Conservation (phyloP, 2,113 vertebrate species). For the Daubentonia madagascariensis region DNA sequence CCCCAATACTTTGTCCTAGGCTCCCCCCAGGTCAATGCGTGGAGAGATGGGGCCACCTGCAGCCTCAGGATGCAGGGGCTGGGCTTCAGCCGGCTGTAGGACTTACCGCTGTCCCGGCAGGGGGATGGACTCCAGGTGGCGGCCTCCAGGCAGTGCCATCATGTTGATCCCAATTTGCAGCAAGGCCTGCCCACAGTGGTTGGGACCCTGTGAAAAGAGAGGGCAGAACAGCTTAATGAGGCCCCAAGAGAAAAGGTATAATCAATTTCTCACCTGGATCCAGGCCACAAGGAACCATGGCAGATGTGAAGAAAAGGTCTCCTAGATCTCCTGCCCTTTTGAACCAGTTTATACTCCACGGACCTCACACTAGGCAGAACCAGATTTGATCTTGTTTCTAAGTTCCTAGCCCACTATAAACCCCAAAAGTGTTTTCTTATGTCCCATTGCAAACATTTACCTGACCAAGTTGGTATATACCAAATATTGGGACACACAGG, state of each 20-base stretch:
- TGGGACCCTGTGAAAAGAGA: constrained; percentile 77
- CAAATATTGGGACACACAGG: neutral
- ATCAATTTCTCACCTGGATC: neutral
- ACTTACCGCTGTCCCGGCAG: constrained; percentile 91
- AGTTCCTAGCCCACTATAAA: neutral
- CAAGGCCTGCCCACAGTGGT: constrained; percentile 64
- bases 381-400: neutral
- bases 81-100: neutral
- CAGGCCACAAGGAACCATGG: neutral
- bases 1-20: neutral
- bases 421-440: neutral
- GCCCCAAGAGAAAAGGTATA: neutral
- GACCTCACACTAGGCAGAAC: neutral
- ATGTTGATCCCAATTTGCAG: constrained; percentile 82
- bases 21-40: neutral
- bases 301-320: neutral
- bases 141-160: constrained; percentile 89
- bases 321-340: neutral
- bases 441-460: constrained; percentile 6
- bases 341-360: neutral
- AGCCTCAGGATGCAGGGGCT: neutral
- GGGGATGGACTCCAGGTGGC: constrained; percentile 82
- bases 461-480: neutral
- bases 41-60: neutral
- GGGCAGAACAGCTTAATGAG: neutral